These are phyloP conservation scores for Drosophila watanabei DNA, from an alignment of 1,140 invertebrate species.

Conservation along the genomic window DNA sequence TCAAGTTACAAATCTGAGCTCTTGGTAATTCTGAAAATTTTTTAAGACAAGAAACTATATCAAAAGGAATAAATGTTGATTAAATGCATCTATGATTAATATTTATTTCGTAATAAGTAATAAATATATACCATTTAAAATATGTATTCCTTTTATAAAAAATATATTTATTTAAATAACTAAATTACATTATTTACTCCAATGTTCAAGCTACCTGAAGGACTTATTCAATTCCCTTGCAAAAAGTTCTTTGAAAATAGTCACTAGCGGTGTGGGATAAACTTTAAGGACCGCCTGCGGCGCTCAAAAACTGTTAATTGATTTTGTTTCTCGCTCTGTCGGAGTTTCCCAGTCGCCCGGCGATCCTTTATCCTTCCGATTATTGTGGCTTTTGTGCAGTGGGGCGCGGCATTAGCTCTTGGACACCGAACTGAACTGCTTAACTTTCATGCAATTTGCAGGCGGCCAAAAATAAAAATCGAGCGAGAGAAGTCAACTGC, in stretches of 20 bases:
- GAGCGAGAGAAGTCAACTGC: conserved; percentile 61
- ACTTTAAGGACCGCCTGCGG: conserved; percentile 54
- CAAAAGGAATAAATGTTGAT: too few relatives aligned
- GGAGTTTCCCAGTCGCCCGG: conserved; percentile 14
- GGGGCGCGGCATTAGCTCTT: conserved; percentile 75
- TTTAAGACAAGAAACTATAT: too few relatives aligned
- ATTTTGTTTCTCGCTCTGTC: conserved; percentile 62
- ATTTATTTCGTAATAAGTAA: too few relatives aligned
- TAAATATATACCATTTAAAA: too few relatives aligned
- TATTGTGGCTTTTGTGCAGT: conserved; percentile 75
- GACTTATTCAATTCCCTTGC: neutral
- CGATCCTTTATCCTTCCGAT: conserved; percentile 41
- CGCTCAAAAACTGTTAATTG: conserved; percentile 72
- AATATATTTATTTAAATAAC: too few relatives aligned
- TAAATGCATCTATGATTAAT: too few relatives aligned
- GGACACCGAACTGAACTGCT: conserved; percentile 74
- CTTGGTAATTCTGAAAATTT: too few relatives aligned
- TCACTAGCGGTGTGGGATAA: neutral
- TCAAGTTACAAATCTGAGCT: too few relatives aligned
- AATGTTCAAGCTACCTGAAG: neutral
- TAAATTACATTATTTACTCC: neutral
- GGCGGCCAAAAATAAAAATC: conserved; percentile 27
- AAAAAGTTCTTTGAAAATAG: conserved; percentile 5
- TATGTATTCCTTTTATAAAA: too few relatives aligned
- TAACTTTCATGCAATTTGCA: conserved; percentile 82